A percentile compares a stretch with the other conserved stretches of the same genome.
phyloP scores from a whole-genome alignment of 2,888 invertebrate genomes.

The Eilema depressum region DNA sequence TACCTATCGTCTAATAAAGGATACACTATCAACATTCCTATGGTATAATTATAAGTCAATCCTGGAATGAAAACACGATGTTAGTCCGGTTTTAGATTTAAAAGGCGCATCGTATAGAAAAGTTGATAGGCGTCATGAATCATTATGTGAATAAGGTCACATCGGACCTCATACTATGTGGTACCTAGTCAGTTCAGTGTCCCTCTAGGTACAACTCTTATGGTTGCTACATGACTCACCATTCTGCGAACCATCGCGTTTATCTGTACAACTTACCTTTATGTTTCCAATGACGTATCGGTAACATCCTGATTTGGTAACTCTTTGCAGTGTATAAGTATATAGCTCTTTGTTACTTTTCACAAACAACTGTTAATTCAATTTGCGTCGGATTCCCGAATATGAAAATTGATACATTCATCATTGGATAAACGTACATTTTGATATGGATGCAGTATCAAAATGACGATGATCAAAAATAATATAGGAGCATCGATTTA shows the following conservation, averaged over 20 bases:
- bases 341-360: not conserved
- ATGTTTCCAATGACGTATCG: constrained; percentile 11
- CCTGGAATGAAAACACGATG: not conserved
- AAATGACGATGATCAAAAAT: no score
- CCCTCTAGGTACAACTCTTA: constrained; percentile 58
- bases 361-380: not conserved
- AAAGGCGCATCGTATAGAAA: not conserved
- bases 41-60: not conserved
- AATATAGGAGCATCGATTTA: no score
- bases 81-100: not conserved
- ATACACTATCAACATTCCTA: not conserved
- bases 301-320: not conserved
- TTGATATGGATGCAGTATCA: not conserved
- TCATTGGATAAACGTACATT: not conserved
- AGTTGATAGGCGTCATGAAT: constrained; percentile 8
- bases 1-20: no score
- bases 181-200: constrained; percentile 58
- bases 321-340: no score
- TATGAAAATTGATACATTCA: not conserved
- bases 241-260: constrained; percentile 39
- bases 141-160: constrained; percentile 30
- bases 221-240: constrained; percentile 64
- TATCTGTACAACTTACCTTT: constrained; percentile 42
- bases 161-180: constrained; percentile 29
- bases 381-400: not conserved